phyloP scores from a whole-genome alignment of 2,797 vertebrate genomes.

The Microchirus variegatus region DNA sequence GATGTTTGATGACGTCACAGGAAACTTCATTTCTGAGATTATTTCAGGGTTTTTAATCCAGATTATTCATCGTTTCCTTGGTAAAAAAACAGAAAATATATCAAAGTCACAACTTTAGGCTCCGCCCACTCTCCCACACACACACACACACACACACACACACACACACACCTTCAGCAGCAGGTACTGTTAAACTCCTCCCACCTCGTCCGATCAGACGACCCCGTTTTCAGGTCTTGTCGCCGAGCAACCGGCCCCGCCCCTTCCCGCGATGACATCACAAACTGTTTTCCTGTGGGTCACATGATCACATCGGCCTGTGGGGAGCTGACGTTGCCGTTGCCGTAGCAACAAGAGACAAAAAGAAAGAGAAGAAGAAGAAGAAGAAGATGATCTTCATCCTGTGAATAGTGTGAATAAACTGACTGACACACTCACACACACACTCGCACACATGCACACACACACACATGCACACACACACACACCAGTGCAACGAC shows the following conservation, averaged over 20 bases:
- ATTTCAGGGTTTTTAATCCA: no score
- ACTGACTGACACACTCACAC: constrained; percentile 42
- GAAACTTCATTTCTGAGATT: no score
- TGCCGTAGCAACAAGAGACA: constrained; percentile 52
- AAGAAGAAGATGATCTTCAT: constrained; percentile 58
- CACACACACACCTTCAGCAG: constrained; percentile 41
- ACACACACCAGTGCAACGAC: constrained; percentile 31
- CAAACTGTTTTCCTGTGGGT: constrained; percentile 45
- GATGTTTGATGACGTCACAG: no score
- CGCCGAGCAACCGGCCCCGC: constrained; percentile 21
- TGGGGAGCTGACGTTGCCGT: no score
- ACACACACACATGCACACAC: constrained; percentile 21
- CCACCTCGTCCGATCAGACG: constrained; percentile 48
- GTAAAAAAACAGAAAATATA: no score
- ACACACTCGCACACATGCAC: constrained; percentile 47
- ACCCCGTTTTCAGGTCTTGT: constrained; percentile 43
- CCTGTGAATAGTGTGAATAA: constrained; percentile 72
- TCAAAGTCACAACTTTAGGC: not conserved
- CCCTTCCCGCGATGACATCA: constrained; percentile 30
- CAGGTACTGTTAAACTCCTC: constrained; percentile 60
- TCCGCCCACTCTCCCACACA: constrained; percentile 19
- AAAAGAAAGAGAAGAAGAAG: constrained; percentile 31
- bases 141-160: constrained; percentile 29
- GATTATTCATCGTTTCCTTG: no score
- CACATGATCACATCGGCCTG: constrained; percentile 1